Evolutionary conservation across 2,113 vertebrate genomes (phyloP).

Genomic region (Telmatochromis brichardi): DNA sequence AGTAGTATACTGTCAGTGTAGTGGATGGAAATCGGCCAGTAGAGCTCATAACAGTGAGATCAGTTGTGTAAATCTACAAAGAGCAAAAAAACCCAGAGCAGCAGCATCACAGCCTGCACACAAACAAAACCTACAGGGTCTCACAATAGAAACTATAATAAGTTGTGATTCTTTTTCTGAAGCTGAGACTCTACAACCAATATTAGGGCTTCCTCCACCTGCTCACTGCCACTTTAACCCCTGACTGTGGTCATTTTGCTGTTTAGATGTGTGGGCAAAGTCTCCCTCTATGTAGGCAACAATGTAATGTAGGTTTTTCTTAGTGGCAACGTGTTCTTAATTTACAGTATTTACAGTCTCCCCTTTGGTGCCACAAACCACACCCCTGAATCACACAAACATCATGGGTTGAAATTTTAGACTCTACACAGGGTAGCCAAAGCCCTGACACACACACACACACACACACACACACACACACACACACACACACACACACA

Average conservation of each 20-base stretch:
- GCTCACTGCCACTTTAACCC: not conserved
- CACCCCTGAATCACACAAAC: not conserved
- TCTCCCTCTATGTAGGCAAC: not conserved
- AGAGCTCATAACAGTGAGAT: not conserved
- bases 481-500: not conserved
- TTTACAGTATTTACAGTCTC: not conserved
- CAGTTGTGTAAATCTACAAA: not conserved
- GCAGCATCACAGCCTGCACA: not conserved
- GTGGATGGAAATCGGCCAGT: not conserved
- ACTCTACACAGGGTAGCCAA: not conserved
- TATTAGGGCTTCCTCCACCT: not conserved
- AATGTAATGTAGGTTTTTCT: not conserved
- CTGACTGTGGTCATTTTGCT: not conserved
- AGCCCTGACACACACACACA: not conserved
- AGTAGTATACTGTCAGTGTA: not conserved
- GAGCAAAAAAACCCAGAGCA: not conserved
- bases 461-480: not conserved
- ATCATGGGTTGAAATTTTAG: not conserved
- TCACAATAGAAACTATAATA: not conserved
- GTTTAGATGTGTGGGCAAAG: not conserved
- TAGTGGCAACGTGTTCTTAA: not conserved
- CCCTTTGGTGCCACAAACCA: not conserved
- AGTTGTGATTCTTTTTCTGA: not conserved
- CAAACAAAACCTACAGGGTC: not conserved
- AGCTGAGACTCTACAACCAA: not conserved